A percentile compares a stretch with the other conserved stretches of the same genome.
These are phyloP conservation scores for Martes martes DNA, from an alignment of 2,113 vertebrate genomes.

Conservation along the genomic window DNA sequence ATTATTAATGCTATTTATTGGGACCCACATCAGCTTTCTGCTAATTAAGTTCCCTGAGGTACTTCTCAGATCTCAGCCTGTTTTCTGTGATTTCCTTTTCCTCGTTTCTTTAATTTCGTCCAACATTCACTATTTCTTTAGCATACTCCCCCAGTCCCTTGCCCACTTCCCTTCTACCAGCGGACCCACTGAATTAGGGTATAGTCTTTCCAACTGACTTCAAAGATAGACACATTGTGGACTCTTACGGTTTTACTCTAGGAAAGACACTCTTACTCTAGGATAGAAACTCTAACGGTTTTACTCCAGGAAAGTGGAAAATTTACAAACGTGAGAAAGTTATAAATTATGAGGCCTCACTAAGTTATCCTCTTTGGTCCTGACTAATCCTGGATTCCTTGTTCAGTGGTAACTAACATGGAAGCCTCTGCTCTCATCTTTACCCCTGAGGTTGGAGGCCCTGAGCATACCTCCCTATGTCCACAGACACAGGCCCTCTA, in stretches of 20 bases:
- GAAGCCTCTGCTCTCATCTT: not conserved
- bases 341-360: not conserved
- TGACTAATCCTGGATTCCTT: conserved; percentile 14
- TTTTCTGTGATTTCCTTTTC: conserved; percentile 8
- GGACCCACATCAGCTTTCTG: not conserved
- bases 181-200: not conserved
- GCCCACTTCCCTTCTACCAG: not conserved
- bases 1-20: conserved; percentile 13
- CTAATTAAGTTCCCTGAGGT: not conserved
- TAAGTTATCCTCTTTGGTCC: not conserved
- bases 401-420: not conserved
- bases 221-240: not conserved
- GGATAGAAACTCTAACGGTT: not conserved
- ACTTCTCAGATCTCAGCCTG: not conserved
- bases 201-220: not conserved
- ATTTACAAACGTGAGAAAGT: not conserved
- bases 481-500: not conserved
- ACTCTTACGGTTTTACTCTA: not conserved
- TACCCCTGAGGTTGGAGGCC: not conserved
- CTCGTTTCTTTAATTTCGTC: not conserved
- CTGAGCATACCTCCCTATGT: not conserved
- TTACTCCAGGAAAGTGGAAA: not conserved
- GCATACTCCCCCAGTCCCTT: not conserved
- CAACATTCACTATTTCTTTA: not conserved
- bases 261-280: not conserved